phyloP scores from a whole-genome alignment of 2,888 invertebrate species.

The Diarsia rubi region DNA sequence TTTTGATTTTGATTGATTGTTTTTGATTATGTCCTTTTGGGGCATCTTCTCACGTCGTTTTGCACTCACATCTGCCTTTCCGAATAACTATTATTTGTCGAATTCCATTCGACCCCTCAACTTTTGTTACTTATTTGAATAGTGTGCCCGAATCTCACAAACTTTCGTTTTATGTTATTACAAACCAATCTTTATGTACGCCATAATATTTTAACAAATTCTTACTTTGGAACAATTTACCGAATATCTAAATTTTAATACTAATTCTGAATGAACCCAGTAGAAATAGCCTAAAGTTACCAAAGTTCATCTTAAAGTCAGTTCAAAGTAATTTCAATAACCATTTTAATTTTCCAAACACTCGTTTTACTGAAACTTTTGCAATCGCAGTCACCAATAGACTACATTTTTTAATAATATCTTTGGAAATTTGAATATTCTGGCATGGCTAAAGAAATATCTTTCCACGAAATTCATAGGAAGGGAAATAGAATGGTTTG shows the following conservation, averaged over 20 bases:
- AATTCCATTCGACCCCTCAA: neutral
- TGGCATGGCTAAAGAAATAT: neutral
- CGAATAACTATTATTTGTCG: neutral
- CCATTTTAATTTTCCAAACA: constrained; percentile 62
- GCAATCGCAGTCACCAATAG: constrained; percentile 49
- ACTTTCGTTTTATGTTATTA: constrained; percentile 25
- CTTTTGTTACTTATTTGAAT: neutral
- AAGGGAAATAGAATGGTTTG: neutral
- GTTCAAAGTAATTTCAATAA: constrained; percentile 64
- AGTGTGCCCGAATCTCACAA: constrained; percentile 9
- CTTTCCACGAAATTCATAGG: neutral
- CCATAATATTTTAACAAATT: constrained; percentile 44
- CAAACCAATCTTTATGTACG: constrained; percentile 30
- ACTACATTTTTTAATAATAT: constrained; percentile 46
- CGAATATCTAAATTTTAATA: constrained; percentile 55
- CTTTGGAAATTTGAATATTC: constrained; percentile 11
- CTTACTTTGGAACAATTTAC: constrained; percentile 37
- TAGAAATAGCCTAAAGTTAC: constrained; percentile 40
- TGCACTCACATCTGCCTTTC: neutral
- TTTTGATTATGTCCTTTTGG: too few species aligned
- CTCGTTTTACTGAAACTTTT: constrained; percentile 56
- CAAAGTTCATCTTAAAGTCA: constrained; percentile 59
- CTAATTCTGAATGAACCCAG: constrained; percentile 50
- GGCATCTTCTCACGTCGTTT: neutral
- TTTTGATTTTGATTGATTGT: too few species aligned